Percentiles rank a stretch among this genome's conserved stretches.
Evolutionary conservation across 2,797 vertebrate species (phyloP).

Genomic region (Rhinogobio ventralis): DNA sequence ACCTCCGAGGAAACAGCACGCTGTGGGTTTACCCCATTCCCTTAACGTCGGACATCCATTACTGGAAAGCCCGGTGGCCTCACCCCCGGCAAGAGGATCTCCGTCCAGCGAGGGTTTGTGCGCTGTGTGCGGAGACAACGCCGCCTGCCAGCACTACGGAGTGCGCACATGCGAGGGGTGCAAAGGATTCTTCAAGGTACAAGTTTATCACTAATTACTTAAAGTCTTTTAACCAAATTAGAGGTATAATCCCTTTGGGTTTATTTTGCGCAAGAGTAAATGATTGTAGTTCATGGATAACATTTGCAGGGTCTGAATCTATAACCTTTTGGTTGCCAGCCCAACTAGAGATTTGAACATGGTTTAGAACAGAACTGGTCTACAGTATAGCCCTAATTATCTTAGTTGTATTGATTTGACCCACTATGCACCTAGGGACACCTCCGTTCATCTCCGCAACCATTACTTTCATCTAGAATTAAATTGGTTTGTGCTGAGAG

Average conservation of each 20-base stretch:
- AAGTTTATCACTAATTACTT: too few relatives aligned
- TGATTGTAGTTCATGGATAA: not conserved
- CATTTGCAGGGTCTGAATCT: not conserved
- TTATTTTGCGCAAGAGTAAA: not conserved
- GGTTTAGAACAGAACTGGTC: slow-evolving; percentile 19
- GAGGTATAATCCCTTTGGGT: not conserved
- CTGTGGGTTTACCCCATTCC: slow-evolving; percentile 84
- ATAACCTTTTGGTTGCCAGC: not conserved
- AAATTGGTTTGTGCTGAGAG: slow-evolving; percentile 83
- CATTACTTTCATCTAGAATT: slow-evolving; percentile 72
- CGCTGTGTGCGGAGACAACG: slow-evolving; percentile 96
- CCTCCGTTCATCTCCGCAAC: slow-evolving; percentile 70
- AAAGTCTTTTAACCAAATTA: not conserved
- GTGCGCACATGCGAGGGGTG: slow-evolving; percentile 96
- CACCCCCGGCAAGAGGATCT: slow-evolving; percentile 80
- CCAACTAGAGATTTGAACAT: slow-evolving; percentile 4
- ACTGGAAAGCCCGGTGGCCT: slow-evolving; percentile 85
- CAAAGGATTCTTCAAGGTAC: slow-evolving; percentile 96
- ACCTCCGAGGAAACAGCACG: slow-evolving; percentile 83
- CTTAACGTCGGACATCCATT: slow-evolving; percentile 89
- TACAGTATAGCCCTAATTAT: slow-evolving; percentile 36
- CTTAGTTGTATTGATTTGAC: slow-evolving; percentile 50
- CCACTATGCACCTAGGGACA: slow-evolving; percentile 60
- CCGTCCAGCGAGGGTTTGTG: slow-evolving; percentile 91
- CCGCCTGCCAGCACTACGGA: slow-evolving; percentile 95